Conservation (phyloP, 2,888 invertebrate genomes). For the Trichogramma dendrolimi region DNA sequence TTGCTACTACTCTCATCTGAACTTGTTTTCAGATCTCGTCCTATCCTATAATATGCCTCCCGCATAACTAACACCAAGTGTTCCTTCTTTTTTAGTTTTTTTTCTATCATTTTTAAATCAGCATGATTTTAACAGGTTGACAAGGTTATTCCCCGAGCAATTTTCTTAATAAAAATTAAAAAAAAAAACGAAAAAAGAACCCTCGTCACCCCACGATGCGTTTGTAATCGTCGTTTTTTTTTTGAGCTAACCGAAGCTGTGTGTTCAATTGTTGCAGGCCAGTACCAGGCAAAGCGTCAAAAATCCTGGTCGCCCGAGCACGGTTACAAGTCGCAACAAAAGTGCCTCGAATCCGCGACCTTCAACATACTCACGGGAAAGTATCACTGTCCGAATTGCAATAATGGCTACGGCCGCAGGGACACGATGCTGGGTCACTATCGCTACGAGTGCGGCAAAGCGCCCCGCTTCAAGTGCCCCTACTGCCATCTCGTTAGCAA, state of each 20-base stretch:
- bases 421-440: conserved; percentile 50
- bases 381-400: conserved; percentile 49
- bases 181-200: background rate
- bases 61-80: too few relatives aligned
- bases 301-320: background rate
- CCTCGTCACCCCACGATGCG: conserved; percentile 3
- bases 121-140: too few relatives aligned
- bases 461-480: conserved; percentile 48
- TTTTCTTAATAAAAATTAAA: background rate
- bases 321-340: background rate
- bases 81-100: too few relatives aligned
- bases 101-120: too few relatives aligned
- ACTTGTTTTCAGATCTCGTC: too few relatives aligned
- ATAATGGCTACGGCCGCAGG: conserved; percentile 47
- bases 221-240: conserved; percentile 3
- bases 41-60: too few relatives aligned
- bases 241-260: too few relatives aligned
- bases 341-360: conserved; percentile 10
- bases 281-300: background rate
- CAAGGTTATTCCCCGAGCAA: too few relatives aligned
- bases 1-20: too few relatives aligned
- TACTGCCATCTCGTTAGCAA: conserved; percentile 46
- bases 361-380: conserved; percentile 38
- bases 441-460: conserved; percentile 50
- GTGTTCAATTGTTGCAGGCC: conserved; percentile 16